Percentiles rank a stretch among this genome's conserved stretches.
Evolutionary conservation across 2,888 invertebrate genomes (phyloP).

Genomic region (Synergus gifuensis): DNA sequence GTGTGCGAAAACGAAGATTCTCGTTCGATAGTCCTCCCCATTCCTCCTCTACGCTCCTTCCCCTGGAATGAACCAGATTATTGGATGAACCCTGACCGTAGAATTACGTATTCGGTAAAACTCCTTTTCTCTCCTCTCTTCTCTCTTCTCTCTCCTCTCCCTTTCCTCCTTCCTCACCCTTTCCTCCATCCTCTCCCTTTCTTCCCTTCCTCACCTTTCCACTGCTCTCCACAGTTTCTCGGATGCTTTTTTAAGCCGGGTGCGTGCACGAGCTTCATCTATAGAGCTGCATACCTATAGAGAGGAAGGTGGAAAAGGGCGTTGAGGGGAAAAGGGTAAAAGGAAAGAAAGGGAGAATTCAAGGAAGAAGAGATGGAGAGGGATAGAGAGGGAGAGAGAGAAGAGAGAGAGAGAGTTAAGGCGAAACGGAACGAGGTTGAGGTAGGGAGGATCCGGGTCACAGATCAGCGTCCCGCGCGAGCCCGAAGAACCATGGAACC

Average conservation of each 20-base stretch:
- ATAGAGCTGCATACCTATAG: slow-evolving; percentile 41
- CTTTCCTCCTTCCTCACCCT: slow-evolving; percentile 52
- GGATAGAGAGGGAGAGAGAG: slow-evolving; percentile 47
- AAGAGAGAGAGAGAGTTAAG: slow-evolving; percentile 57
- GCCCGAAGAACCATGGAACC: slow-evolving; percentile 52
- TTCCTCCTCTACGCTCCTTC: slow-evolving; percentile 44
- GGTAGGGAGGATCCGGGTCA: slow-evolving; percentile 45
- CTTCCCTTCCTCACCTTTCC: slow-evolving; percentile 56
- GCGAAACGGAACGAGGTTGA: slow-evolving; percentile 45
- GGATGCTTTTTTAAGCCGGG: slow-evolving; percentile 9
- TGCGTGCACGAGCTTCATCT: slow-evolving; percentile 33
- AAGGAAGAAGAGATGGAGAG: slow-evolving; percentile 42
- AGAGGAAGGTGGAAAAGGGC: slow-evolving; percentile 64
- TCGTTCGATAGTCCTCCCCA: slow-evolving; percentile 43
- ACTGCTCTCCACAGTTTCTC: slow-evolving; percentile 39
- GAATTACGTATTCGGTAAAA: slow-evolving; percentile 74
- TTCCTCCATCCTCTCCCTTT: slow-evolving; percentile 49
- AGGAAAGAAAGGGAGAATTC: slow-evolving; percentile 50
- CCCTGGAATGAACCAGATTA: slow-evolving; percentile 72
- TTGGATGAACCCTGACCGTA: slow-evolving; percentile 73
- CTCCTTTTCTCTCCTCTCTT: slow-evolving; percentile 56
- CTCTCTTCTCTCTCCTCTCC: slow-evolving; percentile 41
- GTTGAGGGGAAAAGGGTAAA: slow-evolving; percentile 52
- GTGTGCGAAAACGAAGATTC: slow-evolving; percentile 19
- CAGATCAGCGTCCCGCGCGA: slow-evolving; percentile 49